Evolutionary conservation across 2,797 vertebrate genomes (phyloP).

Genomic region (Manis javanica): DNA sequence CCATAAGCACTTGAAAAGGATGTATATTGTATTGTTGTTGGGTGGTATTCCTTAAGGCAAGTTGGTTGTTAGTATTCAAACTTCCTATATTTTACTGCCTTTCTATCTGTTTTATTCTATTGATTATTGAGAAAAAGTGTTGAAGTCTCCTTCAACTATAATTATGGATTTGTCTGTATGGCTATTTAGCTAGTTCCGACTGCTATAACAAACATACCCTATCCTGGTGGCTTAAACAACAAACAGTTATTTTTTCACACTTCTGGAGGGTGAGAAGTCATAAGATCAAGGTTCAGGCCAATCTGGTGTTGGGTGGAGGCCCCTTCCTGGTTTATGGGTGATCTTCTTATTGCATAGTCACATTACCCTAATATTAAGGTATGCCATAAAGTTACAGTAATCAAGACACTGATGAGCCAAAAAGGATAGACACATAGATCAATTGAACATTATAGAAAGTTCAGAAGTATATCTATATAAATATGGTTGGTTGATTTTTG

Average conservation of each 20-base stretch:
- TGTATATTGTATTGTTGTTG: not conserved
- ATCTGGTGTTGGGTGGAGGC: not conserved
- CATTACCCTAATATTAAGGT: not conserved
- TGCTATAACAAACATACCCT: not conserved
- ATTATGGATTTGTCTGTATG: not conserved
- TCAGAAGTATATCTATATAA: not conserved
- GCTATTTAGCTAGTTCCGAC: not conserved
- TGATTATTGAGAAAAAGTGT: not conserved
- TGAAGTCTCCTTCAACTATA: not conserved
- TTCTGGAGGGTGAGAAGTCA: not conserved
- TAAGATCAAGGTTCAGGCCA: not conserved
- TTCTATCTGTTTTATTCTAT: not conserved
- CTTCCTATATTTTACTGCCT: not conserved
- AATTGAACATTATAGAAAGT: not conserved
- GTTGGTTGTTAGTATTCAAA: not conserved
- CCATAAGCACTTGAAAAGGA: not conserved
- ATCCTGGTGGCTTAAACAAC: not conserved
- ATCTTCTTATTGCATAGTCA: not conserved
- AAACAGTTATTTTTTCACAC: not conserved
- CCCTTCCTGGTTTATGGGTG: not conserved
- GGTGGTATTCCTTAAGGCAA: not conserved
- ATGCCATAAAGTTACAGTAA: not conserved
- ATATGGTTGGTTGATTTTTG: not conserved
- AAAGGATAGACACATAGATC: not conserved
- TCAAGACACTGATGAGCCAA: not conserved